phyloP scores from a whole-genome alignment of 2,888 invertebrate genomes.

The Macrophya annulata region DNA sequence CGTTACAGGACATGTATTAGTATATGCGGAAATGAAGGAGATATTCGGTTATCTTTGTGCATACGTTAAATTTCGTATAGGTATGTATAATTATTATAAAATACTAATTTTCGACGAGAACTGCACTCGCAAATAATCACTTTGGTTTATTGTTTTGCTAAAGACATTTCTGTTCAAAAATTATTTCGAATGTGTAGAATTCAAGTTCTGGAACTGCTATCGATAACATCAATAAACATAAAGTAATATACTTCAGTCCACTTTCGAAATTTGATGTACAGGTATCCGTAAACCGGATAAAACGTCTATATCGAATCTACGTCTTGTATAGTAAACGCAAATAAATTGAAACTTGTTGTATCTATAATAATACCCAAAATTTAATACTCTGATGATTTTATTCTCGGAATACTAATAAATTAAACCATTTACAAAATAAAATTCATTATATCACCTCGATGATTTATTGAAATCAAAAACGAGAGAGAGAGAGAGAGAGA shows the following conservation, averaged over 20 bases:
- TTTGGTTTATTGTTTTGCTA: not conserved
- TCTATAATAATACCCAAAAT: not conserved
- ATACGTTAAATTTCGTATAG: not conserved
- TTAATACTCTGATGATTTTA: not conserved
- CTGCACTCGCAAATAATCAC: not conserved
- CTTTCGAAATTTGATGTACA: slow-evolving; percentile 1
- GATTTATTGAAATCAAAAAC: not conserved
- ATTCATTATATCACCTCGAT: not conserved
- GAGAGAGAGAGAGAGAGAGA: no score
- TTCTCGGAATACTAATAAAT: not conserved
- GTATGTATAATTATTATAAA: not conserved
- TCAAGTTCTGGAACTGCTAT: not conserved
- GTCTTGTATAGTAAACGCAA: not conserved
- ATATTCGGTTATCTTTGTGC: slow-evolving; percentile 7
- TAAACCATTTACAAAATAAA: not conserved
- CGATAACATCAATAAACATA: not conserved
- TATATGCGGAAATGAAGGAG: not conserved
- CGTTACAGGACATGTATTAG: not conserved
- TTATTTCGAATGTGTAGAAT: not conserved
- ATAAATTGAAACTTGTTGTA: not conserved
- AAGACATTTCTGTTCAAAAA: not conserved
- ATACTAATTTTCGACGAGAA: not conserved
- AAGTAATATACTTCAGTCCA: not conserved
- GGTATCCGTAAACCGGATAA: not conserved
- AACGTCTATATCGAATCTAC: not conserved